phyloP scores from a whole-genome alignment of 2,113 vertebrate genomes.

The Oncorhynchus keta region DNA sequence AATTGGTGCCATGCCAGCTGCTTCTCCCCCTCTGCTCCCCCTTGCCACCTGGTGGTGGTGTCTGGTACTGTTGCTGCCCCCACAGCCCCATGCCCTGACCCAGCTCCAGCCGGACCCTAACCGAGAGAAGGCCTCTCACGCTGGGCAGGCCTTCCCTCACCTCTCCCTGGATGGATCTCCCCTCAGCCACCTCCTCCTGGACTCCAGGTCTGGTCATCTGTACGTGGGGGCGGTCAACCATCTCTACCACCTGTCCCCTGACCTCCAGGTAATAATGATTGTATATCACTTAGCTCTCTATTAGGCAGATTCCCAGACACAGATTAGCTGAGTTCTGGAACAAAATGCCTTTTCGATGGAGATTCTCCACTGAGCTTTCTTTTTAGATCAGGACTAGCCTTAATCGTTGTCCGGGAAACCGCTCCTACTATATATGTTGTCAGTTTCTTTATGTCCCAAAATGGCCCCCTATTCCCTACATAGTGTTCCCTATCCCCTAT shows the following conservation, averaged over 20 bases:
- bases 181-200: constrained; percentile 80
- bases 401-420: too few relatives aligned
- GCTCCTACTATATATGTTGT: too few relatives aligned
- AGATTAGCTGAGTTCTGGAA: too few relatives aligned
- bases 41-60: constrained; percentile 60
- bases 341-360: too few relatives aligned
- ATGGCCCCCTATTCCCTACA: too few relatives aligned
- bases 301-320: too few relatives aligned
- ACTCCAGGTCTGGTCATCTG: constrained; percentile 59
- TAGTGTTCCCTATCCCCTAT: too few relatives aligned
- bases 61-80: constrained; percentile 41
- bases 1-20: constrained; percentile 76
- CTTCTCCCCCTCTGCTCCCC: constrained; percentile 55
- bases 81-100: constrained; percentile 25
- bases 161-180: constrained; percentile 60
- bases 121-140: not conserved
- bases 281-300: too few relatives aligned
- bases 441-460: too few relatives aligned
- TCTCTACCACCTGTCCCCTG: constrained; percentile 80
- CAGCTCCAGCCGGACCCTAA: constrained; percentile 23
- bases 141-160: not conserved
- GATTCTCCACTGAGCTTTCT: too few relatives aligned
- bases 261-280: constrained; percentile 52
- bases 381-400: too few relatives aligned
- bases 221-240: constrained; percentile 82